These are phyloP conservation scores for Herminia tarsipennalis DNA, from an alignment of 2,888 invertebrate genomes.

Conservation along the genomic window DNA sequence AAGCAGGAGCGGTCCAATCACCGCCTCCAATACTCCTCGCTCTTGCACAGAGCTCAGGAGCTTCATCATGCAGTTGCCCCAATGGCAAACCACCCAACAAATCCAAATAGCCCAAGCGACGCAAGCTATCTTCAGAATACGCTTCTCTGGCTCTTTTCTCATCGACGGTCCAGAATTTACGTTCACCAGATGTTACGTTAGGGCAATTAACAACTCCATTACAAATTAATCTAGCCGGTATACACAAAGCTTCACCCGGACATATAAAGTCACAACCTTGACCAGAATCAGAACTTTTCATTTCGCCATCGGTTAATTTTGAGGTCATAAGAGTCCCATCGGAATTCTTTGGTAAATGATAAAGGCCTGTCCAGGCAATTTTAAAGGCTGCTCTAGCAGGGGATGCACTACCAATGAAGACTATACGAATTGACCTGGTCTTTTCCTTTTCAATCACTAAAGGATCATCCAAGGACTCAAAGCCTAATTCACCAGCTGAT, in stretches of 20 bases:
- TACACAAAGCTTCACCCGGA: slow-evolving; percentile 93
- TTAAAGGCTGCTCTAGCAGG: slow-evolving; percentile 94
- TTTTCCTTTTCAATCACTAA: slow-evolving; percentile 86
- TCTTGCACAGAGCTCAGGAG: slow-evolving; percentile 89
- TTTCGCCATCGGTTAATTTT: slow-evolving; percentile 87
- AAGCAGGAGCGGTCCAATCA: slow-evolving; percentile 87
- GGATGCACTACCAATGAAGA: slow-evolving; percentile 91
- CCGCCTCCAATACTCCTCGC: slow-evolving; percentile 76
- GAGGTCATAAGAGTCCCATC: slow-evolving; percentile 93
- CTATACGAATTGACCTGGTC: slow-evolving; percentile 88
- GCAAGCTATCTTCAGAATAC: slow-evolving; percentile 86
- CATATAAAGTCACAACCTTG: slow-evolving; percentile 94
- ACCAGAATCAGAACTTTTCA: slow-evolving; percentile 62
- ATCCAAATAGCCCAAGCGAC: slow-evolving; percentile 85
- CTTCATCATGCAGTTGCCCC: slow-evolving; percentile 89
- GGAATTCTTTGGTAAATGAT: slow-evolving; percentile 93
- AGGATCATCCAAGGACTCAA: slow-evolving; percentile 84
- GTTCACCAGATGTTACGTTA: slow-evolving; percentile 86
- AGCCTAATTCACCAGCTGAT: slow-evolving; percentile 91
- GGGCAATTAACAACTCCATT: slow-evolving; percentile 96
- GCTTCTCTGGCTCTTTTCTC: slow-evolving; percentile 82
- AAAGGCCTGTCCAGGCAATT: slow-evolving; percentile 95
- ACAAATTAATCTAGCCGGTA: slow-evolving; percentile 93
- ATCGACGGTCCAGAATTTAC: slow-evolving; percentile 78
- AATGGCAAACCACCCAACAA: slow-evolving; percentile 71